Conservation (phyloP, 2,113 vertebrate genomes). For the Suncus etruscus region DNA sequence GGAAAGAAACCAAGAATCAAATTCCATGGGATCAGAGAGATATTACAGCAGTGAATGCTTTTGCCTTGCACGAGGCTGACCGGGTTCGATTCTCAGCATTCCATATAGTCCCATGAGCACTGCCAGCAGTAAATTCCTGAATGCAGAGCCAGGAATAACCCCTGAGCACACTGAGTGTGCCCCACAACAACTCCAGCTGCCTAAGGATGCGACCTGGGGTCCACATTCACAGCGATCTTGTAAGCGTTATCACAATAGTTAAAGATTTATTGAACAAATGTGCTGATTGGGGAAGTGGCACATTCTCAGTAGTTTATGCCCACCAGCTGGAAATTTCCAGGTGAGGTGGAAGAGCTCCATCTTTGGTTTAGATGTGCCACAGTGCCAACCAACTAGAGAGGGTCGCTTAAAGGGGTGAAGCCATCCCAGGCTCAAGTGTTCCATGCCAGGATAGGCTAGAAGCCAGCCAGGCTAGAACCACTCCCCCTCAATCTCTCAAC, state of each 20-base stretch:
- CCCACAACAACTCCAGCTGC: background rate
- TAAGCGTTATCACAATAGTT: background rate
- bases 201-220: background rate
- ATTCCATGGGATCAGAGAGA: no score
- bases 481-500: no score
- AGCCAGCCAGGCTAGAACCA: background rate
- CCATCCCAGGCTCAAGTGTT: accelerated
- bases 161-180: no score
- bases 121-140: no score
- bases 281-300: background rate
- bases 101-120: no score
- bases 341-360: background rate
- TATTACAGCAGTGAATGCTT: no score
- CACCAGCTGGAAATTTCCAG: background rate
- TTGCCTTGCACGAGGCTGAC: no score
- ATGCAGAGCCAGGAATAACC: no score
- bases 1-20: background rate
- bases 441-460: background rate
- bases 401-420: background rate
- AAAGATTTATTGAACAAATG: background rate
- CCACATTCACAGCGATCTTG: background rate
- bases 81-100: no score
- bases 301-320: background rate
- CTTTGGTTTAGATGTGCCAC: background rate
- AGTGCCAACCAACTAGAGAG: background rate